phyloP scores from a whole-genome alignment of 2,113 vertebrate species.

The zebrafish (Danio rerio) region DNA sequence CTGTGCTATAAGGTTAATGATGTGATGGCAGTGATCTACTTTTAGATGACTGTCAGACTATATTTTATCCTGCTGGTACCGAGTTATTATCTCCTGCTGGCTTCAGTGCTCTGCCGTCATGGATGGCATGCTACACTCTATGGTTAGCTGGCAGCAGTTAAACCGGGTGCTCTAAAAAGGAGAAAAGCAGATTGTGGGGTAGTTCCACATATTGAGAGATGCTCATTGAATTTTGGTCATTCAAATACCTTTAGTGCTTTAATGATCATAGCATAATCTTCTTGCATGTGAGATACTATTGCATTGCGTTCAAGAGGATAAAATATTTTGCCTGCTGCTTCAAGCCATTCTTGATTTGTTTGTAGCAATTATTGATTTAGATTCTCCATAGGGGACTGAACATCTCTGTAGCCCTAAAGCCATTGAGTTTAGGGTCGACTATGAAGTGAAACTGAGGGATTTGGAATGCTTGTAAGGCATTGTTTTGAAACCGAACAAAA shows the following conservation, averaged over 20 bases:
- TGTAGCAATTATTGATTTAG: constrained; percentile 38
- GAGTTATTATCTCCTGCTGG: constrained; percentile 20
- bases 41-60: not conserved
- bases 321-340: not conserved
- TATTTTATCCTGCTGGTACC: constrained; percentile 11
- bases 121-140: not conserved
- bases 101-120: constrained; percentile 9
- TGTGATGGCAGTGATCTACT: not conserved
- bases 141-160: constrained; percentile 7
- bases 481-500: constrained; percentile 16
- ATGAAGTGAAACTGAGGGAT: not conserved
- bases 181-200: not conserved
- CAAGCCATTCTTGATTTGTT: not conserved
- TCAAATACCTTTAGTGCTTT: not conserved
- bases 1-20: not conserved
- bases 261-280: not conserved
- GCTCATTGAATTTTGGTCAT: not conserved
- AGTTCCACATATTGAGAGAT: not conserved
- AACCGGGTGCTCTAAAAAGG: not conserved
- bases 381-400: constrained; percentile 7
- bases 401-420: constrained; percentile 28
- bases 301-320: not conserved
- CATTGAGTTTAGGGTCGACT: not conserved
- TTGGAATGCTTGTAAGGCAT: not conserved
- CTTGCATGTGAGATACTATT: not conserved